A percentile compares a stretch with the other conserved stretches of the same genome.
Conservation (phyloP, 1,140 invertebrate genomes). For the Chironomus striatipennis region DNA sequence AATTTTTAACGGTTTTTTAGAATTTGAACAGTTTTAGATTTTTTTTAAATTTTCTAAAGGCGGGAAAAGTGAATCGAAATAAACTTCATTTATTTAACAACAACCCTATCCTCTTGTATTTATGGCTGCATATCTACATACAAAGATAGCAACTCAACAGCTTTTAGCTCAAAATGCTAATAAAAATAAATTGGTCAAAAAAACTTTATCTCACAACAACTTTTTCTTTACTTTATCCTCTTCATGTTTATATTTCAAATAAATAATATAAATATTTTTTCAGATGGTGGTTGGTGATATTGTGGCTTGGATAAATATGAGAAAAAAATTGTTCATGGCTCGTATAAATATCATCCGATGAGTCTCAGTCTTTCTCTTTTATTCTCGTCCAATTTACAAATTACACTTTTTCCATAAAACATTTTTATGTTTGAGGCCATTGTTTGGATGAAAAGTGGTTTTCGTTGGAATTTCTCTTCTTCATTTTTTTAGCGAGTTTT, state of each 20-base stretch:
- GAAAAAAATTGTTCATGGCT: too few species aligned
- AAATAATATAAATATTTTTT: too few species aligned
- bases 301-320: too few species aligned
- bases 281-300: not conserved
- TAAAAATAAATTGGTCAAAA: conserved; percentile 14
- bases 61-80: too few species aligned
- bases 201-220: not conserved
- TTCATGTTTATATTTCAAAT: not conserved
- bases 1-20: too few species aligned
- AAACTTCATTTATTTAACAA: too few species aligned
- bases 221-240: conserved; percentile 7
- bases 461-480: not conserved
- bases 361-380: not conserved
- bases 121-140: too few species aligned
- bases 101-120: too few species aligned
- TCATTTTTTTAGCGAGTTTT: too few species aligned
- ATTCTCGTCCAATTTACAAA: conserved; percentile 2
- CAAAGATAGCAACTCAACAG: not conserved
- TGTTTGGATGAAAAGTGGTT: conserved; percentile 12
- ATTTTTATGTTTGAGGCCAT: conserved; percentile 13
- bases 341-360: not conserved
- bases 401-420: conserved; percentile 14
- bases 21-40: too few species aligned
- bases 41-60: too few species aligned
- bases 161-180: not conserved